These are phyloP conservation scores for Cassiopea andromeda DNA, from an alignment of 30 jellyfish, hydroid and myxozoan genomes.

Conservation along the genomic window DNA sequence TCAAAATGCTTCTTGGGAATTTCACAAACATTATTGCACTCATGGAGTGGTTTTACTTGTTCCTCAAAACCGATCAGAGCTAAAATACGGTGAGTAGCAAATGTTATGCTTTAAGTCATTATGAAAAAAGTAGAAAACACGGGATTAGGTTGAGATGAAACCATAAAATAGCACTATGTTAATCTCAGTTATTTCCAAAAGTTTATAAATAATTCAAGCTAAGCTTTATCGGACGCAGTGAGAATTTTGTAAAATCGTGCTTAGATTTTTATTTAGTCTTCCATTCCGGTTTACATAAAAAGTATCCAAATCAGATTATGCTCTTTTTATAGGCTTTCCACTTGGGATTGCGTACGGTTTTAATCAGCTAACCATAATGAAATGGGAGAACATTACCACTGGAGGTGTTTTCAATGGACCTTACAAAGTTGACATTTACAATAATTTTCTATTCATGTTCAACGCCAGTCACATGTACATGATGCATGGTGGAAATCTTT, in stretches of 20 bases:
- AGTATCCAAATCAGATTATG: not conserved
- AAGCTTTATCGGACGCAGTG: too few relatives aligned
- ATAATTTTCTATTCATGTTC: not conserved
- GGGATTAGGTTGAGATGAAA: too few relatives aligned
- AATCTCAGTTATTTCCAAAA: too few relatives aligned
- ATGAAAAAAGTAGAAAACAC: too few relatives aligned
- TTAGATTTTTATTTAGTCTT: too few relatives aligned
- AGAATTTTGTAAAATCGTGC: too few relatives aligned
- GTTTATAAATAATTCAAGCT: too few relatives aligned
- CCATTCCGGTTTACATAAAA: not conserved
- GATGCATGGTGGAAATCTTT: not conserved
- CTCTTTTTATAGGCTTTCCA: slow-evolving; percentile 9
- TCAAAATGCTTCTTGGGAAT: not conserved
- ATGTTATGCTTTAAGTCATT: not conserved
- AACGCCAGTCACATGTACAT: not conserved
- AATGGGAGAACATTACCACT: slow-evolving; percentile 32
- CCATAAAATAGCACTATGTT: too few relatives aligned
- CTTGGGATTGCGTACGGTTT: slow-evolving; percentile 9
- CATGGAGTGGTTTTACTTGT: slow-evolving; percentile 4
- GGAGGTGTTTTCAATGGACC: not conserved
- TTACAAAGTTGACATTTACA: not conserved
- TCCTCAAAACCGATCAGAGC: slow-evolving; percentile 8
- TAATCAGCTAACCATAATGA: slow-evolving; percentile 2
- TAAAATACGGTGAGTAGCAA: not conserved
- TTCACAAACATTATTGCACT: not conserved